Percentiles rank a stretch among this genome's conserved stretches.
phyloP scores from a whole-genome alignment of 2,888 invertebrate species.

The Ectropis crepuscularia region DNA sequence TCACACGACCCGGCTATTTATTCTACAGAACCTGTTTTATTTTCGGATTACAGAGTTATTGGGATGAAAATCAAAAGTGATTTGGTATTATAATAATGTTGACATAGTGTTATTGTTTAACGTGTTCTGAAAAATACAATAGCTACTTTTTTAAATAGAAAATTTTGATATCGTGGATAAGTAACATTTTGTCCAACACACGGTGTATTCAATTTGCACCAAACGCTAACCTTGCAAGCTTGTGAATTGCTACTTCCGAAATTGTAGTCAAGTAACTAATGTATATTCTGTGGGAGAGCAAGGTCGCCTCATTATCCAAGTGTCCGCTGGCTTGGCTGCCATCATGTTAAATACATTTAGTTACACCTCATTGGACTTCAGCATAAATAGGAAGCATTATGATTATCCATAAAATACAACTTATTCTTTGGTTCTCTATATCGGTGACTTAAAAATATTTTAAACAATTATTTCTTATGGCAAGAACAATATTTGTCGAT shows the following conservation, averaged over 20 bases:
- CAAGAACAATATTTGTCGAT: too few species aligned
- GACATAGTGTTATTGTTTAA: too few species aligned
- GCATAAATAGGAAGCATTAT: conserved; percentile 34
- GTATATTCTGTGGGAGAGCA: conserved; percentile 31
- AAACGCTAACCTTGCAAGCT: conserved; percentile 62
- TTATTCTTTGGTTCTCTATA: too few species aligned
- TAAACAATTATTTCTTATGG: too few species aligned
- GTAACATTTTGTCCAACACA: conserved; percentile 5
- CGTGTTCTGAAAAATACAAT: too few species aligned
- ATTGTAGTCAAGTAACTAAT: conserved; percentile 30
- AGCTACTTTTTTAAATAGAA: too few species aligned
- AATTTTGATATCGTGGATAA: not conserved
- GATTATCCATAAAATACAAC: conserved; percentile 4
- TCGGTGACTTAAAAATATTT: too few species aligned
- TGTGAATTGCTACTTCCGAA: conserved; percentile 73
- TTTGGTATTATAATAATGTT: too few species aligned
- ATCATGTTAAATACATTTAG: conserved; percentile 37
- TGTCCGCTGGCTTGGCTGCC: conserved; percentile 41
- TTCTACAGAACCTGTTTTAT: too few species aligned
- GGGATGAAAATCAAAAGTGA: too few species aligned
- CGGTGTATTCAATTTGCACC: conserved; percentile 33
- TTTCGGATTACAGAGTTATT: too few species aligned
- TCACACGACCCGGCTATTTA: too few species aligned
- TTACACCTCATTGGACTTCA: conserved; percentile 37
- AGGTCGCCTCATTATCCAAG: conserved; percentile 57